Evolutionary conservation across 2,113 vertebrate species (phyloP).

Genomic region (Amblyopsis rosae): DNA sequence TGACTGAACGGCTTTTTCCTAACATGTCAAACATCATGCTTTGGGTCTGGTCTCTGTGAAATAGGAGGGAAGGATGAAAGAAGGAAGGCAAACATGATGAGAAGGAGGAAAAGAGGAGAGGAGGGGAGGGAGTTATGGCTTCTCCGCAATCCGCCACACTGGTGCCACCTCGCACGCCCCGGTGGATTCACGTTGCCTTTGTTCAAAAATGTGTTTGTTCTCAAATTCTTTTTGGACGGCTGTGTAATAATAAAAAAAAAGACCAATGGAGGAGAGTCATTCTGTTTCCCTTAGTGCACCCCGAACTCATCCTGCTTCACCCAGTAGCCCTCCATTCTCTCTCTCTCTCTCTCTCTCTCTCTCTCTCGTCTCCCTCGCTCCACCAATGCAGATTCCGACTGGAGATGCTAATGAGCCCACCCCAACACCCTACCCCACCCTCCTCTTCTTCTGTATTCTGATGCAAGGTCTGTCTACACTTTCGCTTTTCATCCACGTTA

Average conservation of each 20-base stretch:
- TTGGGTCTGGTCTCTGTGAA: slow-evolving; percentile 56
- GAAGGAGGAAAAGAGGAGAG: slow-evolving; percentile 15
- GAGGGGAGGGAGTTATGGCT: slow-evolving; percentile 48
- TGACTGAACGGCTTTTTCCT: slow-evolving; percentile 37
- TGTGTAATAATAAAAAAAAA: slow-evolving; percentile 61
- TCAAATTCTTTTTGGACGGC: slow-evolving; percentile 78
- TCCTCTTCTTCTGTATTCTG: slow-evolving; percentile 69
- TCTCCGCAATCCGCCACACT: slow-evolving; percentile 59
- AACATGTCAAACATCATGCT: slow-evolving; percentile 64
- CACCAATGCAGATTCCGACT: slow-evolving; percentile 62
- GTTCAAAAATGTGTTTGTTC: slow-evolving; percentile 81
- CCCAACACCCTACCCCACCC: slow-evolving; percentile 19
- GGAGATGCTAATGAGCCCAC: slow-evolving; percentile 77
- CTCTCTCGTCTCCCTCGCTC: slow-evolving; percentile 36
- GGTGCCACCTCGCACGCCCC: slow-evolving; percentile 67
- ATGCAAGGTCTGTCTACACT: slow-evolving; percentile 80
- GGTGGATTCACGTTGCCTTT: slow-evolving; percentile 74
- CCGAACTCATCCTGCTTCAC: slow-evolving; percentile 16
- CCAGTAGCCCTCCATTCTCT: background rate
- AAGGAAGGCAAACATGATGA: slow-evolving; percentile 1
- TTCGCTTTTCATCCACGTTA: slow-evolving; percentile 81
- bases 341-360: background rate
- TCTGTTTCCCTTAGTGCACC: slow-evolving; percentile 30
- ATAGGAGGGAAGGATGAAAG: slow-evolving; percentile 50
- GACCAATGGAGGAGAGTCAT: slow-evolving; percentile 49